Conservation (phyloP, 2,888 invertebrate species). For the Lasiommata megera region DNA sequence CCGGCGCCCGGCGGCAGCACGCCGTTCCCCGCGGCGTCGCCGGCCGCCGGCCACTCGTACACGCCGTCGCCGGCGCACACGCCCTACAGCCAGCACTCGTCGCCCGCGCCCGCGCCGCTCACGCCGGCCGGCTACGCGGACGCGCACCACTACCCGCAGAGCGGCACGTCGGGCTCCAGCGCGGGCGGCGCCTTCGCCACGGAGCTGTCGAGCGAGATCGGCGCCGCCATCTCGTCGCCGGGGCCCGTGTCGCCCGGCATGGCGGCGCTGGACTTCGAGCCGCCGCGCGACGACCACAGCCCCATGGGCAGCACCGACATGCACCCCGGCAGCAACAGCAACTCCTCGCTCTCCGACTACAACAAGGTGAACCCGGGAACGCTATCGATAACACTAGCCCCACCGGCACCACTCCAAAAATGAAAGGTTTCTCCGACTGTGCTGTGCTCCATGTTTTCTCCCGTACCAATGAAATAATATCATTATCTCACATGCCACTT, state of each 20-base stretch:
- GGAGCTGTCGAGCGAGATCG: conserved; percentile 88
- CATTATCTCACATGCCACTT: too few relatives aligned
- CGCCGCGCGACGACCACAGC: conserved; percentile 63
- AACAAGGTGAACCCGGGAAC: conserved; percentile 48
- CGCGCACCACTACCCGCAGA: conserved; percentile 43
- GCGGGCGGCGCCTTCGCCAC: conserved; percentile 75
- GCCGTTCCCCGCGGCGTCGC: conserved; percentile 62
- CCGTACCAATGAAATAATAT: too few relatives aligned
- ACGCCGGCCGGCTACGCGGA: conserved; percentile 48
- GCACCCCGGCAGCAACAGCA: conserved; percentile 52
- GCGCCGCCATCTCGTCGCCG: conserved; percentile 88
- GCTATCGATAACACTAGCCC: too few relatives aligned
- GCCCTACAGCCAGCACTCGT: conserved; percentile 72
- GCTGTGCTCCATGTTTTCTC: too few relatives aligned
- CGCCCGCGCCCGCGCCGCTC: conserved; percentile 57
- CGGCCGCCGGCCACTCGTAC: conserved; percentile 54
- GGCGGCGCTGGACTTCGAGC: conserved; percentile 88
- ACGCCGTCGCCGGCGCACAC: conserved; percentile 71
- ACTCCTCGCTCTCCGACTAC: conserved; percentile 62
- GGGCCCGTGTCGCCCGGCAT: conserved; percentile 85
- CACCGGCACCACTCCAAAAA: too few relatives aligned
- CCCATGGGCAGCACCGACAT: conserved; percentile 52
- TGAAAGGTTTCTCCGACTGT: too few relatives aligned
- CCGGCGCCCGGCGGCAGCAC: conserved; percentile 38
- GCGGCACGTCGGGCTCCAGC: too few relatives aligned